Percentiles rank a stretch among this genome's conserved stretches.
phyloP scores from a whole-genome alignment of 2,113 vertebrate genomes.

The Dendrocopos noguchii region DNA sequence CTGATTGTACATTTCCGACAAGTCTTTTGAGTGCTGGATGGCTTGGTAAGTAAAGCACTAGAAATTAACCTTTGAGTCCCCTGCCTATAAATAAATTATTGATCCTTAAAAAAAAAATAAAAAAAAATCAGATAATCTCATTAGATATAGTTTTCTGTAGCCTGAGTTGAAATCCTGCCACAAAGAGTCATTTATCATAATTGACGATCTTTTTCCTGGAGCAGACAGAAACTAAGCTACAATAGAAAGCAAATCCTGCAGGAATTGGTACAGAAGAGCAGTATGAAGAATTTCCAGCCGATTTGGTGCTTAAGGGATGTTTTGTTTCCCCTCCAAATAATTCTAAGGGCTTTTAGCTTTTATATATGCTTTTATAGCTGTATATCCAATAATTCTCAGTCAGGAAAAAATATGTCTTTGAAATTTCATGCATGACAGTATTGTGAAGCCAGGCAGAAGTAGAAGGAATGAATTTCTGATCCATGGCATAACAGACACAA shows the following conservation, averaged over 20 bases:
- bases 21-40: neutral
- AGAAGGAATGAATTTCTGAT: slow-evolving; percentile 25
- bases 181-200: neutral
- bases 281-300: slow-evolving; percentile 3
- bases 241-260: neutral
- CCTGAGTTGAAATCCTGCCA: neutral
- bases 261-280: neutral
- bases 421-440: slow-evolving; percentile 21
- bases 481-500: slow-evolving; percentile 7
- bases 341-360: slow-evolving; percentile 45
- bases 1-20: slow-evolving; percentile 20
- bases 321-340: slow-evolving; percentile 33
- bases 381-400: slow-evolving; percentile 12
- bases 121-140: neutral
- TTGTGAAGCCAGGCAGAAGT: neutral
- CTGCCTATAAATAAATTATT: slow-evolving; percentile 54
- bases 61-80: slow-evolving; percentile 55
- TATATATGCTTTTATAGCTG: slow-evolving; percentile 19
- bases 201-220: slow-evolving; percentile 7
- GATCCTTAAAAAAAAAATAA: slow-evolving; percentile 11
- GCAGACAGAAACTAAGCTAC: neutral
- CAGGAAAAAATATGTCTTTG: neutral
- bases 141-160: neutral
- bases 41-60: slow-evolving; percentile 6
- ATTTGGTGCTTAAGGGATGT: slow-evolving; percentile 4